A percentile compares a stretch with the other conserved stretches of the same genome.
phyloP scores from a whole-genome alignment of 1,140 invertebrate species.

The Rhyacophila brunnea region DNA sequence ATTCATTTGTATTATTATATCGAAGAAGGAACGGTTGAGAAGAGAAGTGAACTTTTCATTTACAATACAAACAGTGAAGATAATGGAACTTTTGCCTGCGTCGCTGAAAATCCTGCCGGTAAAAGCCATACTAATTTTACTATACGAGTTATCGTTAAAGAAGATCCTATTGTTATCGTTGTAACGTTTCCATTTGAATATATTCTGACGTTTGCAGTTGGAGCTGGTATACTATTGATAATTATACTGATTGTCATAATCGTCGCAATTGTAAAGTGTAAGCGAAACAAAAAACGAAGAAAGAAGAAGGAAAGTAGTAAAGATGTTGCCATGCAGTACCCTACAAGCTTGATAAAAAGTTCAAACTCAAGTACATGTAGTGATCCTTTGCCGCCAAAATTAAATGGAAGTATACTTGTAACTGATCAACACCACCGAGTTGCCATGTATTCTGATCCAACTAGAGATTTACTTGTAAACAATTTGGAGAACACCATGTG shows the following conservation, averaged over 20 bases:
- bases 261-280: constrained; percentile 61
- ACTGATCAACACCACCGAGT: constrained; percentile 52
- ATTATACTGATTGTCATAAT: constrained; percentile 61
- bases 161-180: constrained; percentile 64
- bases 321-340: constrained; percentile 51
- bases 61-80: constrained; percentile 71
- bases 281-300: constrained; percentile 56
- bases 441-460: constrained; percentile 42
- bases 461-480: constrained; percentile 32
- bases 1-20: constrained; percentile 66
- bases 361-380: constrained; percentile 43
- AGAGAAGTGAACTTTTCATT: constrained; percentile 73
- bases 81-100: constrained; percentile 78
- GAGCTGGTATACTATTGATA: constrained; percentile 60
- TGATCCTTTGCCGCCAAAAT: constrained; percentile 38
- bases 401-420: constrained; percentile 50
- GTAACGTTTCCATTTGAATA: constrained; percentile 67
- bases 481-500: constrained; percentile 30
- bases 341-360: constrained; percentile 46
- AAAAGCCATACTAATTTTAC: constrained; percentile 73
- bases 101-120: constrained; percentile 80
- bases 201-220: constrained; percentile 63
- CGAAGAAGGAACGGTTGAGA: constrained; percentile 67
- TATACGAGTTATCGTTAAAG: constrained; percentile 68
- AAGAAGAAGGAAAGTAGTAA: constrained; percentile 57